Evolutionary conservation across 2,113 vertebrate species (phyloP).

Genomic region (Cyprinodon variegatus): DNA sequence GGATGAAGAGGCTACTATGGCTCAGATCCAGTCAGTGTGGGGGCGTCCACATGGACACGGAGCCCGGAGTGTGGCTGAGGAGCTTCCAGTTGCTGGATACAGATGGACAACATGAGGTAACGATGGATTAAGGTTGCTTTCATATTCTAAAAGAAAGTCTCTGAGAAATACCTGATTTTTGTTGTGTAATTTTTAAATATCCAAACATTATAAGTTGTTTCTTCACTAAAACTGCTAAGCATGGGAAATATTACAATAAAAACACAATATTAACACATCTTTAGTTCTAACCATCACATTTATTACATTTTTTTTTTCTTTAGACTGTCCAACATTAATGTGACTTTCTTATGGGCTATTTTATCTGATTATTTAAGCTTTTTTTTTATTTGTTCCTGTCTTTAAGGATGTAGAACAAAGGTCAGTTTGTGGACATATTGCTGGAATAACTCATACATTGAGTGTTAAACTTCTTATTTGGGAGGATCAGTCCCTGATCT

Average conservation of each 20-base stretch:
- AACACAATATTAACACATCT: background rate
- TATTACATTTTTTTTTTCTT: too few species aligned
- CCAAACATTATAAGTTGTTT: background rate
- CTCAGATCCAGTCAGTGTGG: slow-evolving; percentile 29
- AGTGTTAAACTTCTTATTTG: too few species aligned
- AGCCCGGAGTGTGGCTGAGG: slow-evolving; percentile 76
- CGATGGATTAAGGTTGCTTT: background rate
- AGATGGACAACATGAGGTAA: slow-evolving; percentile 64
- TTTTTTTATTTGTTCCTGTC: too few species aligned
- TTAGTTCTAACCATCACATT: background rate
- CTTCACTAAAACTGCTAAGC: background rate
- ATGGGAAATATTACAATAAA: background rate
- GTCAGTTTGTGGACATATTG: too few species aligned
- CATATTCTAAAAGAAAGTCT: too few species aligned
- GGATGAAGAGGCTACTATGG: slow-evolving; percentile 71
- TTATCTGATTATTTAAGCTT: too few species aligned
- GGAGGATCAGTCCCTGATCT: too few species aligned
- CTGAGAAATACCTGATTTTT: background rate
- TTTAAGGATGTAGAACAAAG: too few species aligned
- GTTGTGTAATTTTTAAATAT: background rate
- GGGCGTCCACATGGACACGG: slow-evolving; percentile 58
- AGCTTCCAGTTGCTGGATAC: slow-evolving; percentile 74
- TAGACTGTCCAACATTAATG: too few species aligned
- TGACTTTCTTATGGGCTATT: too few species aligned
- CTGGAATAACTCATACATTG: too few species aligned